Conservation (phyloP, 2,888 invertebrate species). For the Balanococcus diminutus region DNA sequence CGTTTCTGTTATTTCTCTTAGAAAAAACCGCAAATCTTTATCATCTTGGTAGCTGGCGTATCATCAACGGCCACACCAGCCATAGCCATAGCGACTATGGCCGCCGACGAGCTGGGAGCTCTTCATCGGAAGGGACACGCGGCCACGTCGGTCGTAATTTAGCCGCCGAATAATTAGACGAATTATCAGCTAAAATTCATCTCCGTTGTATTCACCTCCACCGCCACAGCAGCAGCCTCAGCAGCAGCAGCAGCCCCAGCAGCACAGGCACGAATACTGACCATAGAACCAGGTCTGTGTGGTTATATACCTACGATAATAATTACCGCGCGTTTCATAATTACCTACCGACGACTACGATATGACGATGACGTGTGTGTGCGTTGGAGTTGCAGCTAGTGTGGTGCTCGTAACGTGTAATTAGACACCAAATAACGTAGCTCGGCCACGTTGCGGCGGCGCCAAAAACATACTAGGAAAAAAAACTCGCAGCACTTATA, state of each 20-base stretch:
- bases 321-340: slow-evolving; percentile 24
- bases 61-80: no score
- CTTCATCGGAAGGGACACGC: background rate
- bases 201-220: background rate
- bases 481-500: background rate
- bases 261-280: background rate
- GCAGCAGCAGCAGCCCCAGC: no score
- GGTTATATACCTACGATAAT: background rate
- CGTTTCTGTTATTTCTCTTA: background rate
- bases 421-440: slow-evolving; percentile 19
- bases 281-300: background rate
- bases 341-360: background rate
- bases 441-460: background rate
- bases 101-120: background rate
- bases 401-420: slow-evolving; percentile 31
- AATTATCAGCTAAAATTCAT: slow-evolving; percentile 37
- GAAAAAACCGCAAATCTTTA: background rate
- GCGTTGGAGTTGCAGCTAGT: background rate
- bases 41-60: background rate
- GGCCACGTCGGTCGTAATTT: background rate
- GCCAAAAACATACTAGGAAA: background rate
- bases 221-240: background rate
- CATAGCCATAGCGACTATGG: no score
- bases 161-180: slow-evolving; percentile 29
- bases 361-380: background rate